These are phyloP conservation scores for Hemicentrotus pulcherrimus DNA, from an alignment of 35 echinoderm and acorn worm genomes.

Conservation along the genomic window DNA sequence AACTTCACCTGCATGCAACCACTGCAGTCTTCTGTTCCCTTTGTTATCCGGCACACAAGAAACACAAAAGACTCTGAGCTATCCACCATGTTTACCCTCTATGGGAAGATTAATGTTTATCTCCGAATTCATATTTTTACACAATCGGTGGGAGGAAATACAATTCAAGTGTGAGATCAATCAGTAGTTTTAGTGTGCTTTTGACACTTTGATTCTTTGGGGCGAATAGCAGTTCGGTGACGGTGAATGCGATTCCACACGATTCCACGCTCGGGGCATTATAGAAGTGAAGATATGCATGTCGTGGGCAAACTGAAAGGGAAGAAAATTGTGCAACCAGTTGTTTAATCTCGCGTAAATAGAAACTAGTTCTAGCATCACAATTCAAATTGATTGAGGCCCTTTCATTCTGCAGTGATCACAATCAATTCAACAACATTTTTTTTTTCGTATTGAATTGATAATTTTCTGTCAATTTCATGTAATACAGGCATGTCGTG, in stretches of 20 bases:
- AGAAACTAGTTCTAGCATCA: slow-evolving; percentile 2
- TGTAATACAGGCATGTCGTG: not conserved
- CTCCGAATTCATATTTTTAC: not conserved
- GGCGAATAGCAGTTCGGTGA: not conserved
- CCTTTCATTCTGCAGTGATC: not conserved
- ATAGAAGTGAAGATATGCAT: not conserved
- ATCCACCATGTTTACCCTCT: not conserved
- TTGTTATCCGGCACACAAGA: not conserved
- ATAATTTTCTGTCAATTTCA: not conserved
- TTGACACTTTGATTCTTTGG: not conserved
- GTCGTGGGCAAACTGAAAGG: not conserved
- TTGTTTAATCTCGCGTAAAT: not conserved
- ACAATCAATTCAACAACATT: not conserved
- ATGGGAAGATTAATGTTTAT: slow-evolving; percentile 45
- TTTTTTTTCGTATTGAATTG: not conserved
- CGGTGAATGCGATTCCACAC: not conserved
- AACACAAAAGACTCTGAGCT: slow-evolving; percentile 14
- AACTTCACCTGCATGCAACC: slow-evolving; percentile 7
- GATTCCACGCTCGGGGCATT: not conserved
- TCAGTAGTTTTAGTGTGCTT: not conserved
- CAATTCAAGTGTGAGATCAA: slow-evolving; percentile 3
- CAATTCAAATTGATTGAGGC: not conserved
- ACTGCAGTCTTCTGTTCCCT: not conserved
- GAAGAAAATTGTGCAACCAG: slow-evolving; percentile 4
- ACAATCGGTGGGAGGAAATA: not conserved